Conservation (phyloP, 2,888 invertebrate genomes). For the Drosophila antonietae region DNA sequence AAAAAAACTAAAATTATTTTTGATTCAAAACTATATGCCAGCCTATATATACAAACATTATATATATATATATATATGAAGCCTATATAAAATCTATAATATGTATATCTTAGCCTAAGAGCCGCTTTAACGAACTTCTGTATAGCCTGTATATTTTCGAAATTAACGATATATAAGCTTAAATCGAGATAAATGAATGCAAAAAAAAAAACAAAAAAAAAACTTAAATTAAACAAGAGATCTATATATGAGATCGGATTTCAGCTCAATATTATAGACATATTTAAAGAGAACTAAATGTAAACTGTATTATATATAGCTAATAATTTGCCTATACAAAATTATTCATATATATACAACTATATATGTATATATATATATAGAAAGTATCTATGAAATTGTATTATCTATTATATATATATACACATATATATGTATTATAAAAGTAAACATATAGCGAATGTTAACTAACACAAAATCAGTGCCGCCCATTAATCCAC, state of each 20-base stretch:
- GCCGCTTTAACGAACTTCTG: conserved; percentile 25
- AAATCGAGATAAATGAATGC: conserved; percentile 10
- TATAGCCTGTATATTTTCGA: conserved; percentile 26
- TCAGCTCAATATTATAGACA: conserved; percentile 52
- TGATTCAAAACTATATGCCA: conserved; percentile 27
- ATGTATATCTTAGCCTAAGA: conserved; percentile 31
- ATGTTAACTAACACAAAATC: conserved; percentile 79
- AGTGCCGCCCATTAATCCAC: conserved; percentile 79
- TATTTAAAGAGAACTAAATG: conserved; percentile 22
- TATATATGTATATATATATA: conserved; percentile 24
- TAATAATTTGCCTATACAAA: conserved; percentile 33
- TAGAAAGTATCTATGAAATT: conserved; percentile 22
- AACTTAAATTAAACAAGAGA: conserved; percentile 5
- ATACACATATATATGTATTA: conserved; percentile 26
- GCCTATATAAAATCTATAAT: conserved; percentile 9
- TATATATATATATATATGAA: conserved; percentile 25
- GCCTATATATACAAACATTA: conserved; percentile 10
- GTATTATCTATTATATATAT: conserved; percentile 46
- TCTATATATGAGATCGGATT: conserved; percentile 27
- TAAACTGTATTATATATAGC: conserved; percentile 59
- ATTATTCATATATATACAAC: conserved; percentile 31
- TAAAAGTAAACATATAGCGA: conserved; percentile 57
- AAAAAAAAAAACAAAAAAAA: background rate
- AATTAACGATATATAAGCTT: conserved; percentile 4
- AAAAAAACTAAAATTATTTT: conserved; percentile 45